Evolutionary conservation across 2,113 vertebrate genomes (phyloP), one percentile per base, ranked within the genome.

Genomic region (Neotragus pygmaeus): DNA sequence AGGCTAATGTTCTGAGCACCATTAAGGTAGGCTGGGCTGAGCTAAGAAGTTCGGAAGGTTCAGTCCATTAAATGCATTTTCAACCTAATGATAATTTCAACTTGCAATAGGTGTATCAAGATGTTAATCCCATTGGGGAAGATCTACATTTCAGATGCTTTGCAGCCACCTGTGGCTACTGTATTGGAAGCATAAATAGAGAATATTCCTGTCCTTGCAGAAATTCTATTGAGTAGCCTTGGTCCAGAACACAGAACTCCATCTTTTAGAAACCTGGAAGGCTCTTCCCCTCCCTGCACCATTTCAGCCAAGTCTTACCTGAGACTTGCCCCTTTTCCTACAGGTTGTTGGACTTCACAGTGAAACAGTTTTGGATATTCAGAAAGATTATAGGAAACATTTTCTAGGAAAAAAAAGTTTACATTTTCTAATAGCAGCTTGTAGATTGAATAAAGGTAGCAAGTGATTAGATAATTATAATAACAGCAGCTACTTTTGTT

Each of bases 181-280:
- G 0, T 47, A 4, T 13, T 25, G 87, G 30, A 13, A 14, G 23
- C 5, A 0, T 13, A 8, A 2, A 2, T 9, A 0, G 1, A 28
- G 28, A 25, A 0, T 8, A 1, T 51, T 64, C 21, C 51, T 15
- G 3, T 55, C 53, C 7, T 17, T 9, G 15, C 28, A 2, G 45
- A 8, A 17, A 36, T 49, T 62, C 80, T 66, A 1, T 16, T 43
- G 85, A 55, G 23, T 30, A 2, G 49, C 1, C 0, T 60, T 27
- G 55, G 57, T 23, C 43, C 30, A 30, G 49, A 47, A 13, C 23
- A 1, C 30, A 30, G 30, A 15, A 27, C 82, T 14, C 17, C 15
- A 2, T 53, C 7, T 36, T 43, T 45, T 47, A 39, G 51, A 85
- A 78, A 25, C 12, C 8, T 7, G 8, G n/a, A 60, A 30, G 36